Percentiles rank a stretch among this genome's conserved stretches.
phyloP scores from a whole-genome alignment of 2,888 invertebrate species.

The Rhamnusium bicolor region DNA sequence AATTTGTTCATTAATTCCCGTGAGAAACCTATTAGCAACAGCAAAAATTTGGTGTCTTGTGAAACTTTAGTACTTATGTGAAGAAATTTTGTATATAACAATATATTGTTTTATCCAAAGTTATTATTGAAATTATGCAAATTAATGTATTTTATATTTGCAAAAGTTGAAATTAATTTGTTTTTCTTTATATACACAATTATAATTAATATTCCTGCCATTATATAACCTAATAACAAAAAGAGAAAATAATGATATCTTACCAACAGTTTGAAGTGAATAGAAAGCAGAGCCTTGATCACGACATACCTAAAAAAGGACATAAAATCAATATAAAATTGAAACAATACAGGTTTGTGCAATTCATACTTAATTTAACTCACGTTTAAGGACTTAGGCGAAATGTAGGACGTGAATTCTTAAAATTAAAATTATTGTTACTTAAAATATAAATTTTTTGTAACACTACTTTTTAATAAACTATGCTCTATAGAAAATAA shows the following conservation, averaged over 20 bases:
- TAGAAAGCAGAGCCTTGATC: background rate
- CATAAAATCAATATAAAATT: background rate
- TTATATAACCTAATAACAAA: background rate
- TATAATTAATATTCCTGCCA: background rate
- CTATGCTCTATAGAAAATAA: too few relatives aligned
- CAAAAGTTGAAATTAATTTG: background rate
- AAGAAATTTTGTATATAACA: background rate
- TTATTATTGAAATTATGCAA: constrained; percentile 24
- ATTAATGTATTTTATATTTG: constrained; percentile 5
- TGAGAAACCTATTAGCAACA: constrained; percentile 16
- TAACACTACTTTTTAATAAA: too few relatives aligned
- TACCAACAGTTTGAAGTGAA: background rate
- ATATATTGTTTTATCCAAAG: constrained; percentile 3
- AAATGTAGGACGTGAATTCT: too few relatives aligned
- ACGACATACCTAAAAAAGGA: background rate
- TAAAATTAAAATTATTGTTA: too few relatives aligned
- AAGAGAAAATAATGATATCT: background rate
- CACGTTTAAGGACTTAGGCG: too few relatives aligned
- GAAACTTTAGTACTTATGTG: constrained; percentile 6
- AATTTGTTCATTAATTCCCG: constrained; percentile 24
- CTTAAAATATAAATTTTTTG: too few relatives aligned
- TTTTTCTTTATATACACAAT: background rate
- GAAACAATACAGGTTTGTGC: background rate
- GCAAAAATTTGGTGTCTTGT: constrained; percentile 8
- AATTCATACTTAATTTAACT: background rate